These are phyloP conservation scores for Oligia fasciuncula DNA, from an alignment of 2,888 invertebrate species.

Conservation along the genomic window DNA sequence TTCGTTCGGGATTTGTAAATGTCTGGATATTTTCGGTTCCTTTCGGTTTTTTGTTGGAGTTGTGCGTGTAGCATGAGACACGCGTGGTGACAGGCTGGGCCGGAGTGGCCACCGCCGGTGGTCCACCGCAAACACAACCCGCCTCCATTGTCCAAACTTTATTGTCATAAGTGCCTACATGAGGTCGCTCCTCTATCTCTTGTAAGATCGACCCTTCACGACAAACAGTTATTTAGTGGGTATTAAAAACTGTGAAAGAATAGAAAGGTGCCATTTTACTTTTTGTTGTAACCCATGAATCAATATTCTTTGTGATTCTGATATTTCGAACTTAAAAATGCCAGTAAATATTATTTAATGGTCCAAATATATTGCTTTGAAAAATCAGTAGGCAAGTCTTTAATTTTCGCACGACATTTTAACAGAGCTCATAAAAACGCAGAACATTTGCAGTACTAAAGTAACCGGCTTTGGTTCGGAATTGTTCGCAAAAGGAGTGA, in stretches of 20 bases:
- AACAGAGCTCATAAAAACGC: slow-evolving; percentile 36
- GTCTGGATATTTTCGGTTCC: slow-evolving; percentile 12
- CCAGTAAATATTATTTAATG: background rate
- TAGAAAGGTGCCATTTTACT: slow-evolving; percentile 44
- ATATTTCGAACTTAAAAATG: background rate
- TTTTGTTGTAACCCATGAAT: slow-evolving; percentile 12
- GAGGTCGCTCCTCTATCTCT: slow-evolving; percentile 64
- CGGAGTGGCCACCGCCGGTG: slow-evolving; percentile 77
- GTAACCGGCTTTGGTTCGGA: slow-evolving; percentile 57
- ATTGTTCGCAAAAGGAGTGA: slow-evolving; percentile 71
- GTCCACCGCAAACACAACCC: slow-evolving; percentile 83
- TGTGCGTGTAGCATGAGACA: slow-evolving; percentile 39
- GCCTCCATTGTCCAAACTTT: slow-evolving; percentile 83
- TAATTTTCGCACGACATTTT: slow-evolving; percentile 21
- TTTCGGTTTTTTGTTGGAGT: slow-evolving; percentile 39
- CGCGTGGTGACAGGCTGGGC: slow-evolving; percentile 64
- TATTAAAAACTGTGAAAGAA: slow-evolving; percentile 54
- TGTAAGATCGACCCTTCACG: slow-evolving; percentile 48
- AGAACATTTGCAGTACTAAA: slow-evolving; percentile 42
- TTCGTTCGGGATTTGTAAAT: slow-evolving; percentile 4
- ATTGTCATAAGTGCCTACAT: slow-evolving; percentile 77
- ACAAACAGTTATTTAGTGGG: slow-evolving; percentile 50
- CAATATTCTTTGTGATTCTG: slow-evolving; percentile 19
- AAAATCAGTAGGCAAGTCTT: too few relatives aligned
- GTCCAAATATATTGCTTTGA: background rate